A percentile compares a stretch with the other conserved stretches of the same genome.
Evolutionary conservation across 1,140 invertebrate genomes (phyloP).

Genomic region (Radopholus similis): DNA sequence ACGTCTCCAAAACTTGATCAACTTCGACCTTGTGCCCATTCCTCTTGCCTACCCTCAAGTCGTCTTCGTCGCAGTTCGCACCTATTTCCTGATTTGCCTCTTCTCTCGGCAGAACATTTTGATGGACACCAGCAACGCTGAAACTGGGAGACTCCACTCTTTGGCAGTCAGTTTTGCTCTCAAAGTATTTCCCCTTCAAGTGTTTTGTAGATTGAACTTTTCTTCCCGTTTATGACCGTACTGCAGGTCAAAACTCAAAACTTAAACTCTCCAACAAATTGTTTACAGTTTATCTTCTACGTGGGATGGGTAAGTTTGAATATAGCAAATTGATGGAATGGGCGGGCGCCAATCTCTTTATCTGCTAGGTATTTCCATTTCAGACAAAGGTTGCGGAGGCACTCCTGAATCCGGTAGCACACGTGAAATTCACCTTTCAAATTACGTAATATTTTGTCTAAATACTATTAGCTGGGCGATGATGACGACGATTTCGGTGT

Average conservation of each 20-base stretch:
- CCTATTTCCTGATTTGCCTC: slow-evolving; percentile 37
- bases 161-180: neutral
- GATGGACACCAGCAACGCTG: slow-evolving; percentile 4
- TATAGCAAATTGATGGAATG: too few relatives aligned
- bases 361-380: too few relatives aligned
- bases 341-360: neutral
- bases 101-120: slow-evolving; percentile 31
- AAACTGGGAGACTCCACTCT: neutral
- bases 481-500: slow-evolving; percentile 53
- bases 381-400: slow-evolving; percentile 56
- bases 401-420: slow-evolving; percentile 51
- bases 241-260: too few relatives aligned
- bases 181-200: neutral
- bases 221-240: slow-evolving; percentile 48
- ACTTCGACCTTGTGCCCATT: neutral
- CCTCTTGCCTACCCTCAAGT: slow-evolving; percentile 27
- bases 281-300: slow-evolving; percentile 56
- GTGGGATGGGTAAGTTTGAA: slow-evolving; percentile 58
- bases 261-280: too few relatives aligned
- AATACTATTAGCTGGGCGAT: neutral
- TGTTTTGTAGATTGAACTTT: slow-evolving; percentile 48
- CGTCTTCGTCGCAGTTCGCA: slow-evolving; percentile 35
- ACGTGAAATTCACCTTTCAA: slow-evolving; percentile 28
- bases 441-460: slow-evolving; percentile 27
- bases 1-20: slow-evolving; percentile 3